Evolutionary conservation across 2,888 invertebrate genomes (phyloP), one percentile per base, ranked within the genome.

Genomic region (Eupithecia insigniata): DNA sequence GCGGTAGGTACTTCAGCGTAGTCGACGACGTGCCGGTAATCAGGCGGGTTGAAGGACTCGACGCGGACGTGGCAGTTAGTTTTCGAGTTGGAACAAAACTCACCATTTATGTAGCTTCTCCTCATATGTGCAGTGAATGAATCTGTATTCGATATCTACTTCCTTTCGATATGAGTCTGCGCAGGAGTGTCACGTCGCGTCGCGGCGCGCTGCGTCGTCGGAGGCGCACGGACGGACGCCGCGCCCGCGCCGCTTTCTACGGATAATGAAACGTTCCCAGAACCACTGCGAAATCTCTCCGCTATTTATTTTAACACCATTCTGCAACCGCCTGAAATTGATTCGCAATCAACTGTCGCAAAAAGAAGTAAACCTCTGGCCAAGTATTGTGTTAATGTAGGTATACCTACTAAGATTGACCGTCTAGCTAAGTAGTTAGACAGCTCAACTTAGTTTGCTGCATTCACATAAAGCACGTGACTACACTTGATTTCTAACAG

Each of bases 191-290:
- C 26, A 8, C 18, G 22, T 2, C 18, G 22, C 10, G 51, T 14
- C 18, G 51, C 51, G 7, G 2, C 51, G n/a, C 51, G 8, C 22
- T 12, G 55, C 18, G 4, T 14, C 39, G 39, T 22, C 10, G 14
- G 22, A 26, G 22, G 22, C 58, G 58, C 22, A 14, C 26, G 22
- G 58, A 26, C 36, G 12, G n/a, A n/a, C 51, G 3, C 51, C 7
- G 18, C 18, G n/a, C n/a, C 66, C 66, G 75, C 69, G 32, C 36
- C 72, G 70, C 75, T 77, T 70, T 73, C 75, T 61, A 65, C 39
- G 39, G 28, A 55, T 60, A 36, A 68, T 68, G 36, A 70, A 68
- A 62, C 66, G 28, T 71, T 74, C 73, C 70, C 68, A 73, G 73
- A 71, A 68, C 61, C 51, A 36, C 61, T 39, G 36, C 65, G 58